Conservation (phyloP, 1,140 invertebrate species). For the Dendroctonus ponderosae region DNA sequence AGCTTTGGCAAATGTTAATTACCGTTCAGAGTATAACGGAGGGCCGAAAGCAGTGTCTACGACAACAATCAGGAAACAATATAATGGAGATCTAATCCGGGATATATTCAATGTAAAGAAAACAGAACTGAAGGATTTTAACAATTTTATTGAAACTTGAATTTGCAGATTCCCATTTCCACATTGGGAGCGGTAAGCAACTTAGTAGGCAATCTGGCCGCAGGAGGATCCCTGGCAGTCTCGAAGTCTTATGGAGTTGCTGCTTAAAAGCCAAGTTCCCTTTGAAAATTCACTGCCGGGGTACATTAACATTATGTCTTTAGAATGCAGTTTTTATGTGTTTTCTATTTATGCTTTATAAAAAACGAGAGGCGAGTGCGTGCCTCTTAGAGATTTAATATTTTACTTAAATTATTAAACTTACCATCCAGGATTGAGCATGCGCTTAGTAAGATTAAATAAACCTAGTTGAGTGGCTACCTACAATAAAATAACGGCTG, state of each 20-base stretch:
- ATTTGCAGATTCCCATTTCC: slow-evolving; percentile 60
- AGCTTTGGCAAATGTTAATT: too few species aligned
- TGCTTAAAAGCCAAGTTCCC: neutral
- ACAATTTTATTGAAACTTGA: neutral
- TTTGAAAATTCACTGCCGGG: neutral
- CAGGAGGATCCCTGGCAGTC: slow-evolving; percentile 24
- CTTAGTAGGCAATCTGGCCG: slow-evolving; percentile 37
- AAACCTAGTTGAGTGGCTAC: too few species aligned
- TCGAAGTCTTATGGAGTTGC: slow-evolving; percentile 6
- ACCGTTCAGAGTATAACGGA: neutral
- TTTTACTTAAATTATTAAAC: too few species aligned
- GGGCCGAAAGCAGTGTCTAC: neutral
- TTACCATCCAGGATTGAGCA: too few species aligned
- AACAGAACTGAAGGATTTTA: neutral
- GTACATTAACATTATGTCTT: neutral
- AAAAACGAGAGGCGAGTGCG: neutral
- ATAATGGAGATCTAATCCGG: slow-evolving; percentile 14
- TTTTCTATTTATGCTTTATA: neutral
- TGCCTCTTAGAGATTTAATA: neutral
- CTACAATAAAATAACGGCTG: too few species aligned
- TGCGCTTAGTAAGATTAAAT: too few species aligned
- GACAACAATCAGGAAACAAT: slow-evolving; percentile 19
- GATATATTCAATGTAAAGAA: slow-evolving; percentile 23
- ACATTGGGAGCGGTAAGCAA: slow-evolving; percentile 59
- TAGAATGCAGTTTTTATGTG: neutral